Conservation (phyloP, 2,888 invertebrate genomes). For the Drosophila phalerata region DNA sequence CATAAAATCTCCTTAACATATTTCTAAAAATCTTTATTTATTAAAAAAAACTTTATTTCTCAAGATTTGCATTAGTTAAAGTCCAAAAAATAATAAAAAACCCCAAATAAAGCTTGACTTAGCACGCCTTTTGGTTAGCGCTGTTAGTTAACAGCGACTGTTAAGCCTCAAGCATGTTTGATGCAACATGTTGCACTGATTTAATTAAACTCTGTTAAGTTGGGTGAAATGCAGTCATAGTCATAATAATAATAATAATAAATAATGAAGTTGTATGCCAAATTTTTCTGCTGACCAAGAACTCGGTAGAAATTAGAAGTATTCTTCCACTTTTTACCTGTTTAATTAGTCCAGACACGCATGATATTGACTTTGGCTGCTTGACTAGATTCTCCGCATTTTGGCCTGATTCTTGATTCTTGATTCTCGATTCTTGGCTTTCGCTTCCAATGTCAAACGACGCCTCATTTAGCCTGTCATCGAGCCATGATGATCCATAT, state of each 20-base stretch:
- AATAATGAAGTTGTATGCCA: slow-evolving; percentile 31
- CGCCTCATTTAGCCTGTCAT: slow-evolving; percentile 66
- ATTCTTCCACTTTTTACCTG: not conserved
- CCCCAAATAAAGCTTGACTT: not conserved
- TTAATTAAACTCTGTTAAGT: slow-evolving; percentile 9
- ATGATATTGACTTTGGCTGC: slow-evolving; percentile 21
- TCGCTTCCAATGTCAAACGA: slow-evolving; percentile 78
- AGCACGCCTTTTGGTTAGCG: slow-evolving; percentile 14
- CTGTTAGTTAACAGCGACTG: slow-evolving; percentile 40
- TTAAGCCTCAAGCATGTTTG: slow-evolving; percentile 45
- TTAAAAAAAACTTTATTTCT: slow-evolving; percentile 12
- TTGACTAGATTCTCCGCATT: slow-evolving; percentile 53
- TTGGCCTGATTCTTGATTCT: slow-evolving; percentile 60
- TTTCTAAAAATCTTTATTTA: slow-evolving; percentile 10
- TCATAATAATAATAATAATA: too few species aligned
- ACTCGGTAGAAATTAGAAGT: not conserved
- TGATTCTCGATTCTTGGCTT: slow-evolving; percentile 21
- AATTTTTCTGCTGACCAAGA: not conserved
- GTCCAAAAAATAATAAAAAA: not conserved
- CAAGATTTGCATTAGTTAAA: slow-evolving; percentile 13
- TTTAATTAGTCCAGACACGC: slow-evolving; percentile 43
- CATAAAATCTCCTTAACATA: not conserved
- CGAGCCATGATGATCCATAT: slow-evolving; percentile 59
- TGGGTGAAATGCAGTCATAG: slow-evolving; percentile 11
- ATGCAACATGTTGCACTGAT: slow-evolving; percentile 22